Base-by-base conservation (phyloP, 2,113 vertebrate species). In the Gavia stellata region DNA sequence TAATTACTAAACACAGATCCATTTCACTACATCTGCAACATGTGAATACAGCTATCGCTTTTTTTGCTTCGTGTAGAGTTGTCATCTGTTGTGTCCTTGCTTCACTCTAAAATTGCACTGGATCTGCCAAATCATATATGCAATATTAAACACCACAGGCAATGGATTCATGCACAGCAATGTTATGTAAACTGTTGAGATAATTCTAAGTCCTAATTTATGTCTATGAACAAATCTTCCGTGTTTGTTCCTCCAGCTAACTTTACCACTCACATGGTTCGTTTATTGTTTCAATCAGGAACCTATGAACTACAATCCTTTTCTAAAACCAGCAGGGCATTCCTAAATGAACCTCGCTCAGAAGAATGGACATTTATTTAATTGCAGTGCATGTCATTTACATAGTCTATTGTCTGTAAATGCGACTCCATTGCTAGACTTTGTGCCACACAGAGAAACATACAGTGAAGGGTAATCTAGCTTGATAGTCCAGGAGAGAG, bases 141-240 rank as follows among this genome's bases (percentile, higher is more conserved):
- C 83, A 94, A 75, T 96, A 92, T 96, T 94, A 94, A 96, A 91
- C 70, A 83, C 52, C 77, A 91, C 80, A 84, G 86, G 65, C 77
- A 84, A 74, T 36, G 63, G 67, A 59, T 86, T 78, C 6, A 4
- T 63, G 72, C 68, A 52, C 52, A 94, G 56, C 44, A 92, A 92
- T 67, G 65, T 92, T 94, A 92, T 14, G 24, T 88, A 81, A 94
- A 88, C 73, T 71, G 40, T 18, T 67, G 47, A 89, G 93, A 58
- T 73, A 77, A 89, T 89, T 92, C 68, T 23, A 70, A 78, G 44
- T 78, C 33, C 52, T 82, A 68, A 81, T 94, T 94, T 91, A 78
- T 85, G 71, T 81, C 77, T 79, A 70, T 71, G 65, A 80, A 81
- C 44, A 75, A 78, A 79, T 74, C 67, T 83, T 63, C 33, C 77